Evolutionary conservation across 2,113 vertebrate species (phyloP).

Genomic region (Hippopotamus amphibius): DNA sequence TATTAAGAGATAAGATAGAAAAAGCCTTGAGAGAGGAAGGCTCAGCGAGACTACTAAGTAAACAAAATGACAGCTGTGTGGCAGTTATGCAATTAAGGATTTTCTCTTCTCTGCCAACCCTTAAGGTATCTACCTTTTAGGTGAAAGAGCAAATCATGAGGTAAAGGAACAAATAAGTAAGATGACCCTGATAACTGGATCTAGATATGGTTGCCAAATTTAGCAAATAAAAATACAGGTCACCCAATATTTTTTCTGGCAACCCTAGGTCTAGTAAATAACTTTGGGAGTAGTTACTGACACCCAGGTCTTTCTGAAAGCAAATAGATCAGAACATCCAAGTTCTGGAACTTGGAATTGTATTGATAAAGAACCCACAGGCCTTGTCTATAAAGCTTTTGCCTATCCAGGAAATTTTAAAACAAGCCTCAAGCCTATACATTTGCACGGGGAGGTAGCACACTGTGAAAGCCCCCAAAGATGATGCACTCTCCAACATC

Average conservation of each 20-base stretch:
- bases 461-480: not conserved
- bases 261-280: constrained; percentile 14
- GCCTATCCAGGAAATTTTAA: not conserved
- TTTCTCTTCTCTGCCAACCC: not conserved
- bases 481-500: too few species aligned
- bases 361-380: not conserved
- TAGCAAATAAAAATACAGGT: not conserved
- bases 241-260: not conserved
- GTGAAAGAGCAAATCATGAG: constrained; percentile 14
- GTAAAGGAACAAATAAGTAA: not conserved
- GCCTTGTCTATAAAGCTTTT: not conserved
- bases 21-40: not conserved
- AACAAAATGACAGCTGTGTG: not conserved
- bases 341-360: not conserved
- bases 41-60: not conserved
- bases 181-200: not conserved
- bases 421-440: not conserved
- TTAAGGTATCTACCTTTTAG: not conserved
- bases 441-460: not conserved
- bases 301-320: not conserved
- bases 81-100: not conserved
- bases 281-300: not conserved
- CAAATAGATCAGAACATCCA: not conserved
- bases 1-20: not conserved
- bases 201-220: not conserved